Evolutionary conservation across 2,113 vertebrate species (phyloP).

Genomic region (Genyomyrus donnyi): DNA sequence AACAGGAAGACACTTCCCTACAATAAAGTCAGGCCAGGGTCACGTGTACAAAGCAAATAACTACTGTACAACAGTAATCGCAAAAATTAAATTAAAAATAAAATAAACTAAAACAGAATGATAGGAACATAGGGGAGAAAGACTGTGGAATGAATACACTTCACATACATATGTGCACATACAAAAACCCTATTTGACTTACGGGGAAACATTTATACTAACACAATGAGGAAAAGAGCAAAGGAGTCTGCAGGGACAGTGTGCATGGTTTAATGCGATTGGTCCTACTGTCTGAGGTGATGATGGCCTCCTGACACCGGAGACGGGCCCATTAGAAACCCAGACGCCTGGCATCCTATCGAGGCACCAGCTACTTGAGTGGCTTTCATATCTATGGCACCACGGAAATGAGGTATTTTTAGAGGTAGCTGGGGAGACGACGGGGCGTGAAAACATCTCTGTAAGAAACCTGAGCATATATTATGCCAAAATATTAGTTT

Average conservation of each 20-base stretch:
- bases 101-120: neutral
- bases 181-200: neutral
- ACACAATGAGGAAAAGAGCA: neutral
- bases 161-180: neutral
- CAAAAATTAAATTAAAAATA: neutral
- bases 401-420: constrained; percentile 49
- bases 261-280: neutral
- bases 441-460: neutral
- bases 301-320: constrained; percentile 20
- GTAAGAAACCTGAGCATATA: neutral
- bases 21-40: neutral
- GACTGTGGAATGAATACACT: neutral
- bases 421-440: constrained; percentile 26
- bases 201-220: neutral
- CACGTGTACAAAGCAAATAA: neutral
- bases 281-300: neutral
- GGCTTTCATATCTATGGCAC: constrained; percentile 39
- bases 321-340: constrained; percentile 26
- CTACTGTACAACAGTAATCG: neutral
- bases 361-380: constrained; percentile 42
- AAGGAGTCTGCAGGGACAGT: neutral
- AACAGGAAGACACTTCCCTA: neutral
- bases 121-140: neutral
- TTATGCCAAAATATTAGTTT: neutral
- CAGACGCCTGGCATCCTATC: constrained; percentile 46